Evolutionary conservation across 2,113 vertebrate genomes (phyloP).

Genomic region (Perognathus longimembris): DNA sequence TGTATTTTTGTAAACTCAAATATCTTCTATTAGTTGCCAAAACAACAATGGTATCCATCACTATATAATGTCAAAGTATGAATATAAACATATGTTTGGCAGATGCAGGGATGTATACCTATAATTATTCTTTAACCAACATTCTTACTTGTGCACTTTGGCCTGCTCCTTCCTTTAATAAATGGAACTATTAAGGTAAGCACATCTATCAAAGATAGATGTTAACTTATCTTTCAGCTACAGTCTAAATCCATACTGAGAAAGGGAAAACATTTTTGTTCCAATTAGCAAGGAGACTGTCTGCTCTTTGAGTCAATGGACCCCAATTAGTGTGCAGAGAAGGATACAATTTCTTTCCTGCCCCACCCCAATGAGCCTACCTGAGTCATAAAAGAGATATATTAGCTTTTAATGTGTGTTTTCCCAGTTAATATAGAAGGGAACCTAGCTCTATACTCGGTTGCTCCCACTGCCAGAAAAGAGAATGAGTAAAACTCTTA

Average conservation of each 20-base stretch:
- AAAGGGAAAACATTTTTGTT: slow-evolving; percentile 30
- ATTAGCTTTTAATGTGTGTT: slow-evolving; percentile 66
- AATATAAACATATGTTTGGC: not conserved
- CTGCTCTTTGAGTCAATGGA: slow-evolving; percentile 58
- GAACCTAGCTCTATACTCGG: not conserved
- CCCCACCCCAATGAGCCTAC: slow-evolving; percentile 20
- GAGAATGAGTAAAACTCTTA: not conserved
- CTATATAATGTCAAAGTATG: not conserved
- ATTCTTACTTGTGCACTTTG: not conserved
- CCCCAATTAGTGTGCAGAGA: slow-evolving; percentile 57
- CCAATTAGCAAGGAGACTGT: slow-evolving; percentile 55
- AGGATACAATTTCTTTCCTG: slow-evolving; percentile 56
- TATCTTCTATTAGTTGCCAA: not conserved
- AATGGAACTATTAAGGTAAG: slow-evolving; percentile 42
- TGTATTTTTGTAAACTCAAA: not conserved
- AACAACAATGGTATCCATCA: not conserved
- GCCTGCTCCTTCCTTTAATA: not conserved
- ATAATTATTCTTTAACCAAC: not conserved
- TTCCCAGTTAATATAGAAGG: not conserved
- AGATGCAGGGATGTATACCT: not conserved
- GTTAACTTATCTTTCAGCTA: slow-evolving; percentile 49
- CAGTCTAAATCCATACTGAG: slow-evolving; percentile 46
- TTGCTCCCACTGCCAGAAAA: not conserved
- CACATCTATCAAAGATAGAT: slow-evolving; percentile 43
- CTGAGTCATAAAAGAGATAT: slow-evolving; percentile 68